phyloP scores from a whole-genome alignment of 2,888 invertebrate genomes.

The Keiferia lycopersicella region DNA sequence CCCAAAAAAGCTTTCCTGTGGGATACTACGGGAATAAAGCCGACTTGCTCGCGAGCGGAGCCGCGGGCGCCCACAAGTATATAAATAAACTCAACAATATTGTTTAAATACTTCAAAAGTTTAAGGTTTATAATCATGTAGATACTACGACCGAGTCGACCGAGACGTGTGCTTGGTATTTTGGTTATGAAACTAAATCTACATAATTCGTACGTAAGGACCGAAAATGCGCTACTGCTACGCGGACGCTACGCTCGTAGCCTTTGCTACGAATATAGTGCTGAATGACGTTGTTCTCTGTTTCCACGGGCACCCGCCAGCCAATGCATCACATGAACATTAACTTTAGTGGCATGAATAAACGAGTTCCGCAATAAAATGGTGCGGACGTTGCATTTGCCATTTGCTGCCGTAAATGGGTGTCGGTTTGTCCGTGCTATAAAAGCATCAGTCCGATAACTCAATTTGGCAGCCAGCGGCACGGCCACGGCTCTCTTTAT shows the following conservation, averaged over 20 bases:
- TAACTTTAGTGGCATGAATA: constrained; percentile 13
- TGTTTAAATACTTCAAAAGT: too few relatives aligned
- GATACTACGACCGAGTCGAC: too few relatives aligned
- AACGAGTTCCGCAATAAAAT: constrained; percentile 1
- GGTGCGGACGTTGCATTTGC: constrained; percentile 11
- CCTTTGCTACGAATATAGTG: neutral
- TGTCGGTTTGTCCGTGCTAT: constrained; percentile 16
- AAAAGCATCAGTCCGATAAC: constrained; percentile 23
- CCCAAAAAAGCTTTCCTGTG: too few relatives aligned
- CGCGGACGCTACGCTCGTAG: neutral
- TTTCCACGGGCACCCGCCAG: neutral
- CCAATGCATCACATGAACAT: neutral
- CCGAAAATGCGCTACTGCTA: neutral
- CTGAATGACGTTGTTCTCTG: neutral
- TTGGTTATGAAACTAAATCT: too few relatives aligned
- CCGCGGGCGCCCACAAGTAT: too few relatives aligned
- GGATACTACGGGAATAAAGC: too few relatives aligned
- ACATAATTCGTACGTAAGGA: too few relatives aligned
- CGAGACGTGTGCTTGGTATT: too few relatives aligned
- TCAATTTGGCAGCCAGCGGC: constrained; percentile 23
- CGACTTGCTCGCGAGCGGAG: too few relatives aligned
- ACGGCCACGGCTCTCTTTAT: neutral
- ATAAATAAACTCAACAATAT: too few relatives aligned
- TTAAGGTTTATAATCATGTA: too few relatives aligned
- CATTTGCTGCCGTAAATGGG: constrained; percentile 15